Base-by-base conservation (phyloP, 1,140 invertebrate species). In the Hydropsyche tenuis region DNA sequence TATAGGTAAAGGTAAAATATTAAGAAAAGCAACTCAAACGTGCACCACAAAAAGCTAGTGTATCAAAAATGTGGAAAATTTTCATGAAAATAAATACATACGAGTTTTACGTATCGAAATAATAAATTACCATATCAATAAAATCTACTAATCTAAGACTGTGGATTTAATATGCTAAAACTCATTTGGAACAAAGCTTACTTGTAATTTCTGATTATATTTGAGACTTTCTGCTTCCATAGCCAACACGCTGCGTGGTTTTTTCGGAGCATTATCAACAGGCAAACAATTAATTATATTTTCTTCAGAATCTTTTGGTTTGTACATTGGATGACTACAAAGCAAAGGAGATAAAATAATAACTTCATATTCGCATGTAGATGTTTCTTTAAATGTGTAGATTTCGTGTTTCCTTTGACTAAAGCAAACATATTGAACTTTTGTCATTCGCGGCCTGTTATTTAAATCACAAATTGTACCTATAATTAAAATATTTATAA, bases 351-450 rank as follows among this genome's bases (percentile, higher is more conserved):
- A 94, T 5, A 97, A 84, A 9, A 97, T 91, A 25, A 96, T 89
- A 9, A 94, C 90, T 84, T 97, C 95, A 83, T 99, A 99, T 84
- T 96, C 93, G 81, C 97, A 99, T 0, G 93, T 96, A 0, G 94
- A 93, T 0, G 90, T 93, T 85, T 99, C 97, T 80, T 97, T 96
- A 37, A 99, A 86, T 0, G 94, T 94, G 81, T 94, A 96, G 12
- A 99, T 90, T 79, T 98, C 96, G 78, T 97, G 94, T 78, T 94
- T 94, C n/a, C 92, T 91, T 78, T 92, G 89, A 22, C 87, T 87
- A 80, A 93, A 94, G 81, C 95, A 97, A 0, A 96, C 92, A 80
- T 96, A 97, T 1, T 92, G 83, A 3, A 97, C 89, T 79, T 89
- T 90, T 1, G 94, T 94, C 1, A 89, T 85, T 27, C 97, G 87